Evolutionary conservation across 2,888 invertebrate genomes (phyloP).

Genomic region (Ctenicera cuprea): DNA sequence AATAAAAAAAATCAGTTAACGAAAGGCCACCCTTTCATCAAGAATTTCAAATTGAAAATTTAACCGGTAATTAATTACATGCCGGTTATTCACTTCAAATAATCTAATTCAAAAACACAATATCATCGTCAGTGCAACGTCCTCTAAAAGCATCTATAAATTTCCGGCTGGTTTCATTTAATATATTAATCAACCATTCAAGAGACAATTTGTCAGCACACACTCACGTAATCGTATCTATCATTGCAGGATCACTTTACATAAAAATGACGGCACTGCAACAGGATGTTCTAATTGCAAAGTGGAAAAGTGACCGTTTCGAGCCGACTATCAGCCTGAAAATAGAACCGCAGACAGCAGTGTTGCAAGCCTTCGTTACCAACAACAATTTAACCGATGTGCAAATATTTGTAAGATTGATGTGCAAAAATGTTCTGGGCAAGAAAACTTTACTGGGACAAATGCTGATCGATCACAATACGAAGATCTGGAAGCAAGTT

Average conservation of each 20-base stretch:
- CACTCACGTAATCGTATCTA: neutral
- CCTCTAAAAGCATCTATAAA: constrained; percentile 15
- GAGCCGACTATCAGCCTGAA: constrained; percentile 85
- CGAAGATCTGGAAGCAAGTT: constrained; percentile 80
- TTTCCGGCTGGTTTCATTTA: constrained; percentile 12
- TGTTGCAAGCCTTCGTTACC: constrained; percentile 78
- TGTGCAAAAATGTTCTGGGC: constrained; percentile 80
- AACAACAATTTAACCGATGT: constrained; percentile 79
- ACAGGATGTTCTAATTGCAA: constrained; percentile 72
- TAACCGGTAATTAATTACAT: constrained; percentile 29
- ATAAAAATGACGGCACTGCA: constrained; percentile 86
- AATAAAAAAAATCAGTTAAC: too few species aligned
- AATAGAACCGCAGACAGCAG: constrained; percentile 81
- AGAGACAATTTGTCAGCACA: constrained; percentile 32
- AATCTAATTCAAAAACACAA: constrained; percentile 7
- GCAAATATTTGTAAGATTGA: constrained; percentile 79
- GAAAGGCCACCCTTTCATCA: neutral
- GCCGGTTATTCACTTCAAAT: constrained; percentile 15
- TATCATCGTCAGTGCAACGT: constrained; percentile 36
- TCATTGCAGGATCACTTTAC: constrained; percentile 80
- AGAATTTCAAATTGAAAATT: constrained; percentile 21
- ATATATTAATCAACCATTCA: constrained; percentile 18
- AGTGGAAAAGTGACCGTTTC: constrained; percentile 85
- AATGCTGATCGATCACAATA: constrained; percentile 79
- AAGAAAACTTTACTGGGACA: constrained; percentile 82